These are phyloP conservation scores for Micronycteris hirsuta DNA, from an alignment of 2,113 vertebrate genomes.

Conservation along the genomic window DNA sequence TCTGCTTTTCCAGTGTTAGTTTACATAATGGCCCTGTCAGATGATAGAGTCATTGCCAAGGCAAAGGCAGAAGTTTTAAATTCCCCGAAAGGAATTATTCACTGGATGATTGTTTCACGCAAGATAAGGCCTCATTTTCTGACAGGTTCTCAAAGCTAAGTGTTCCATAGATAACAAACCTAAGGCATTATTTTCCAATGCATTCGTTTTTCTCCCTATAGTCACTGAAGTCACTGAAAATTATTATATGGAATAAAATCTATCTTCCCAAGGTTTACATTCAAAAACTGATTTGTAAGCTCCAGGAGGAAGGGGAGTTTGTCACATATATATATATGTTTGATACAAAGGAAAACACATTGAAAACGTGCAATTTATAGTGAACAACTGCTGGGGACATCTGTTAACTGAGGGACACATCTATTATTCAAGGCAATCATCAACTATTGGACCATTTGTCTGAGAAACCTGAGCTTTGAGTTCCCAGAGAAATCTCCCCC, in stretches of 20 bases:
- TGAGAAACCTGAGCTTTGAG: slow-evolving; percentile 13
- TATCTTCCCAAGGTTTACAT: slow-evolving; percentile 56
- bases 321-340: neutral
- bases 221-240: slow-evolving; percentile 9
- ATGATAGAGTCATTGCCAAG: slow-evolving; percentile 33
- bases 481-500: neutral
- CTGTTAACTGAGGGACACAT: slow-evolving; percentile 22
- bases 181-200: neutral
- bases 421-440: slow-evolving; percentile 41
- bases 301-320: slow-evolving; percentile 1
- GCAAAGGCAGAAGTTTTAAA: slow-evolving; percentile 23
- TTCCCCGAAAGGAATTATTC: slow-evolving; percentile 45
- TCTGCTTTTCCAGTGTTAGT: slow-evolving; percentile 38
- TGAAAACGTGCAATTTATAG: slow-evolving; percentile 35
- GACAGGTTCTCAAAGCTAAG: slow-evolving; percentile 41
- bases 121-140: slow-evolving; percentile 30
- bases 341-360: slow-evolving; percentile 43
- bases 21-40: slow-evolving; percentile 38
- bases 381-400: neutral
- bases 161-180: neutral
- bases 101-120: slow-evolving; percentile 24
- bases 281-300: slow-evolving; percentile 47
- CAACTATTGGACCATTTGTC: slow-evolving; percentile 19
- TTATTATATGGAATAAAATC: slow-evolving; percentile 59
- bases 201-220: neutral